These are phyloP conservation scores for Zaprionus tsacasi DNA, from an alignment of 1,140 invertebrate species.

Conservation along the genomic window DNA sequence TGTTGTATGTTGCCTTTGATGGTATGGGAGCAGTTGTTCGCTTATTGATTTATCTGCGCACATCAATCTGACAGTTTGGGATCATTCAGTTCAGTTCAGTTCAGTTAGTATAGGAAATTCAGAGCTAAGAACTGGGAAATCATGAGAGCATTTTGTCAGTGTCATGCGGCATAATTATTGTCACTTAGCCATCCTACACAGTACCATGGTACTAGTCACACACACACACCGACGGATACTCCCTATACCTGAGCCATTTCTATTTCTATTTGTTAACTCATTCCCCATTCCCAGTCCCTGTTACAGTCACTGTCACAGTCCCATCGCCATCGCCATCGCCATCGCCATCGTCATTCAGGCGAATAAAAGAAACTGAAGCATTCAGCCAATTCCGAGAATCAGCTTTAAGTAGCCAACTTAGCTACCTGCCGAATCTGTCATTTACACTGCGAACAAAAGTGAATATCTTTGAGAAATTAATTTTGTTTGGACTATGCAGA, in stretches of 20 bases:
- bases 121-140: neutral
- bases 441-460: conserved; percentile 13
- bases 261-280: conserved; percentile 19
- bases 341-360: conserved; percentile 10
- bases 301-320: neutral
- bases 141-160: conserved; percentile 58
- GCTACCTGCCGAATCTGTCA: conserved; percentile 42
- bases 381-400: conserved; percentile 35
- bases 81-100: conserved; percentile 3
- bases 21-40: conserved; percentile 1
- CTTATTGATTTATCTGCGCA: conserved; percentile 15
- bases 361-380: conserved; percentile 26
- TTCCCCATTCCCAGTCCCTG: conserved; percentile 8
- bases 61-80: conserved; percentile 20
- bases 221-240: neutral
- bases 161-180: conserved; percentile 74
- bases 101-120: neutral
- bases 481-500: neutral
- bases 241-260: conserved; percentile 32
- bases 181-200: conserved; percentile 35
- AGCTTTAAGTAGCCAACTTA: conserved; percentile 36
- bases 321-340: neutral
- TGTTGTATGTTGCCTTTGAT: neutral
- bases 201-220: neutral
- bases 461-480: neutral